These are phyloP conservation scores for Isaurus tuberculatus DNA, from an alignment of 92 coral and sea anemone species.

Conservation along the genomic window DNA sequence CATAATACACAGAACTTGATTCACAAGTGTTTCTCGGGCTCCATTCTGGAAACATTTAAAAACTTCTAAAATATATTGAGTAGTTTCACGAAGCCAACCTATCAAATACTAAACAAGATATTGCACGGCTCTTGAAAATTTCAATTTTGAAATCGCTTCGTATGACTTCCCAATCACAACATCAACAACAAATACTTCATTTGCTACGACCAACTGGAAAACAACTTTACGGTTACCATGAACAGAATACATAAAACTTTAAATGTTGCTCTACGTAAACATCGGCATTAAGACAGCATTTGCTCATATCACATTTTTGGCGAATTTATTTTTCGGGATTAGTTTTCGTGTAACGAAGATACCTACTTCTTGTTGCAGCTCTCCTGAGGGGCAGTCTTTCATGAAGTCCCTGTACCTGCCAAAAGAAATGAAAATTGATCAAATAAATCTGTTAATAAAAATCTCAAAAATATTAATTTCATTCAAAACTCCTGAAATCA, in stretches of 20 bases:
- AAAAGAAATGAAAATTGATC: conserved; percentile 1
- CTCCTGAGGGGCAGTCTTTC: conserved; percentile 99
- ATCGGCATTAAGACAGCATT: conserved; percentile 20
- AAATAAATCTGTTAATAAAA: neutral
- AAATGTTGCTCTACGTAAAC: neutral
- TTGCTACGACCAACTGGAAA: neutral
- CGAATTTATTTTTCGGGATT: neutral
- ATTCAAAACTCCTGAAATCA: conserved; percentile 1
- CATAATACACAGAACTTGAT: neutral
- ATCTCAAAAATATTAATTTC: conserved; percentile 25
- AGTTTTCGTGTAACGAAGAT: neutral
- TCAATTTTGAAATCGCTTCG: conserved; percentile 15
- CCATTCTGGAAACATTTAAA: neutral
- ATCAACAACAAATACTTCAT: conserved; percentile 17
- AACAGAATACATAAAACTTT: neutral
- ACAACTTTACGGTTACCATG: neutral
- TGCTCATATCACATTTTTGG: neutral
- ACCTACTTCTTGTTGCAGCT: conserved; percentile 93
- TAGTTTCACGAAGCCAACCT: conserved; percentile 15
- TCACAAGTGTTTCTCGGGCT: neutral
- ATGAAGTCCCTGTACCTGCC: conserved; percentile 96
- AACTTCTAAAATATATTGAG: neutral
- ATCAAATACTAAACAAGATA: conserved; percentile 1
- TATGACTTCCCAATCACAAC: too few relatives aligned
- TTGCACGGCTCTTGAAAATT: neutral